Percentiles rank a stretch among this genome's conserved stretches.
Evolutionary conservation across 2,113 vertebrate species (phyloP).

Genomic region (Melanocharis versteri): DNA sequence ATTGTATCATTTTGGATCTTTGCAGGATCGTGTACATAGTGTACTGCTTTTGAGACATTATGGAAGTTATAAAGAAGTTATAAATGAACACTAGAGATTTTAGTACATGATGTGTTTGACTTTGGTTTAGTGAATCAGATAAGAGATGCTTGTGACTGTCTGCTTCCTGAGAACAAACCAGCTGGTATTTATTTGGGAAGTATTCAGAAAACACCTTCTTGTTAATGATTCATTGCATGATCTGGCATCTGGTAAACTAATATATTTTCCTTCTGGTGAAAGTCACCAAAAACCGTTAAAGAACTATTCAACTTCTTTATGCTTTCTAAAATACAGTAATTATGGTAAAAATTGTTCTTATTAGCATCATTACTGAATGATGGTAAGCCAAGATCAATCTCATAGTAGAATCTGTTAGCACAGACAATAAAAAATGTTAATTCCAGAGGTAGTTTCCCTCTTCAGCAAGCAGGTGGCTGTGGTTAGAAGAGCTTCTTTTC

Average conservation of each 20-base stretch:
- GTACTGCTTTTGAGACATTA: neutral
- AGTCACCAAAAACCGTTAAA: conserved; percentile 65
- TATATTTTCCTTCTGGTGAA: conserved; percentile 58
- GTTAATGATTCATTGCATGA: conserved; percentile 69
- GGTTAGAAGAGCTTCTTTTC: neutral
- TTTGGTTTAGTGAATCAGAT: conserved; percentile 25
- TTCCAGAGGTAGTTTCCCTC: conserved; percentile 16
- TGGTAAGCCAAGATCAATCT: conserved; percentile 40
- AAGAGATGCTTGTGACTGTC: conserved; percentile 46
- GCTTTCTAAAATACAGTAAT: conserved; percentile 53
- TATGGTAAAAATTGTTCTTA: conserved; percentile 55
- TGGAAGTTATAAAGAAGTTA: conserved; percentile 6
- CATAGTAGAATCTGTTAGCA: neutral
- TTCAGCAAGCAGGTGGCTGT: conserved; percentile 24
- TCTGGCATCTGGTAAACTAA: conserved; percentile 69
- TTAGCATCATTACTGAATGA: conserved; percentile 50
- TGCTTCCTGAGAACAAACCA: conserved; percentile 63
- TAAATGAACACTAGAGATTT: conserved; percentile 31
- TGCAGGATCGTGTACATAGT: neutral
- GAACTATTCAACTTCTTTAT: conserved; percentile 20
- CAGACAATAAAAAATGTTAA: conserved; percentile 35
- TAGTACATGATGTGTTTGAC: conserved; percentile 60
- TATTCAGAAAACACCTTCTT: conserved; percentile 54
- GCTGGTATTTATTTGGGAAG: conserved; percentile 71
- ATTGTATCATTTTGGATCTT: conserved; percentile 13